Evolutionary conservation across 2,888 invertebrate species (phyloP), one percentile per base, ranked within the genome.

Genomic region (Callinectes sapidus): DNA sequence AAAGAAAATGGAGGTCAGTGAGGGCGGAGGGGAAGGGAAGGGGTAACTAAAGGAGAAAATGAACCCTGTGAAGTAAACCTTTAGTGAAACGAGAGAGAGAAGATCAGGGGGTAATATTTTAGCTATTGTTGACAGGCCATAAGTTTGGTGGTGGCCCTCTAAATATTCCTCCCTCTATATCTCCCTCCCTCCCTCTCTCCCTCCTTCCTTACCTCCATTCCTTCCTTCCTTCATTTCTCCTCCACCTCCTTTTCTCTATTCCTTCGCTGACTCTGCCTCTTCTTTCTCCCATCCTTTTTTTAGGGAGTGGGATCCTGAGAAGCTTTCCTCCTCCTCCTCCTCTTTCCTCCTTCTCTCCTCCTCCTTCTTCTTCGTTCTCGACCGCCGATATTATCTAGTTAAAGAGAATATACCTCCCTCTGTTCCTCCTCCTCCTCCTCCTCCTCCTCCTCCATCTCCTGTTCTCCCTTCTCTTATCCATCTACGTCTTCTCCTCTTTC

Each of bases 341-440:
- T 10, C 28, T 35, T 55, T 88, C 88, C 32, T 55, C 55, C 55
- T 88, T 61, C 55, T 28, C 55, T 88, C 88, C 55, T 55, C 55
- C 55, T 88, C 88, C 55, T 55, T 35, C 39, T 86, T 42, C 39
- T 86, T 2, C n/a, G 16, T 48, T 18, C 87, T 35, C 87, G 32
- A n/a, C 81, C 32, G 18, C 35, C 81, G 35, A 35, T 35, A 81
- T 81, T 81, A 81, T 81, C 81, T 81, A 81, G 87, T 87, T 87
- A 87, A 32, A 48, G 48, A 87, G 48, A 87, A 42, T 42, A 87
- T 87, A 87, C 28, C 42, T 77, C 90, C 71, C 10, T 39, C 77
- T 90, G 2, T 48, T 48, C 32, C 77, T 48, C 77, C 55, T 35
- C 18, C 42, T 39, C 14, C 71, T 35, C 71, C 39, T 71, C 10